Evolutionary conservation across 1,140 invertebrate species (phyloP).

Genomic region (Drosophila ficusphila): DNA sequence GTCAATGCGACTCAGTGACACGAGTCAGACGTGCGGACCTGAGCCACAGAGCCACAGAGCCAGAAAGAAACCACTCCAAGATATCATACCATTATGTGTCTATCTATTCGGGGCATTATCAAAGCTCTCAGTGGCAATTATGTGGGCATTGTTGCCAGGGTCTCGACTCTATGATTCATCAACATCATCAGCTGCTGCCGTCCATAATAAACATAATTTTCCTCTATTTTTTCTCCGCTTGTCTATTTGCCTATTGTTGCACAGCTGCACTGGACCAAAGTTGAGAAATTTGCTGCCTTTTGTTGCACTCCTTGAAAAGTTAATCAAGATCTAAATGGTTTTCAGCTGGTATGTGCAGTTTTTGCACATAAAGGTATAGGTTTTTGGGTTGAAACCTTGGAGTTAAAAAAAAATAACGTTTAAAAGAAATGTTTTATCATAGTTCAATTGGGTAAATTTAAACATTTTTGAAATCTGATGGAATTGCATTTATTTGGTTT

Average conservation of each 20-base stretch:
- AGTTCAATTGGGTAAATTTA: too few species aligned
- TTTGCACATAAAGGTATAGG: too few species aligned
- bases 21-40: constrained; percentile 20
- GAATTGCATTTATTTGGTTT: too few species aligned
- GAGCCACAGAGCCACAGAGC: not conserved
- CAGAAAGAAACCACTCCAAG: constrained; percentile 30
- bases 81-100: constrained; percentile 40
- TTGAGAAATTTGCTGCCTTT: constrained; percentile 22
- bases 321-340: constrained; percentile 39
- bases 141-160: constrained; percentile 52
- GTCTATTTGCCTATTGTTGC: constrained; percentile 35
- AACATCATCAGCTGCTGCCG: constrained; percentile 51
- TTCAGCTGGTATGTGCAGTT: constrained; percentile 7
- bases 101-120: constrained; percentile 43
- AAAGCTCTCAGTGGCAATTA: constrained; percentile 54
- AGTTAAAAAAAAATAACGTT: not conserved
- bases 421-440: not conserved
- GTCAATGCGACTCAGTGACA: constrained; percentile 38
- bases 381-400: not conserved
- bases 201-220: constrained; percentile 44
- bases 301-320: constrained; percentile 45
- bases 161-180: constrained; percentile 51
- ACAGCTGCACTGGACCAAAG: constrained; percentile 31
- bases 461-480: too few species aligned
- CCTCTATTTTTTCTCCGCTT: constrained; percentile 6